phyloP scores from a whole-genome alignment of 2,113 vertebrate genomes.

The Oceanites oceanicus region DNA sequence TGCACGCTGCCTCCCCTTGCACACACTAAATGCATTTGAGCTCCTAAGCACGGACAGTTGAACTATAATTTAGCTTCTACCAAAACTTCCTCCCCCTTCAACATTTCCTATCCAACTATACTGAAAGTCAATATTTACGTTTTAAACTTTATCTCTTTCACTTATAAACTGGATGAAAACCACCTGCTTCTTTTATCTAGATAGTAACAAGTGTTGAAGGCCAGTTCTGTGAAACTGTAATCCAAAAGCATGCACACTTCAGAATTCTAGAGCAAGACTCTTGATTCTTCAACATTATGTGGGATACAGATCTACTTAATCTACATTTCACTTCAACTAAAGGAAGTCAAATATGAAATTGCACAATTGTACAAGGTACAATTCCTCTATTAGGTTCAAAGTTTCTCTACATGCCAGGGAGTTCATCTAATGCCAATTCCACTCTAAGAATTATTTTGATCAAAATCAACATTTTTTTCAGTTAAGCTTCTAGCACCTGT shows the following conservation, averaged over 20 bases:
- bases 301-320: neutral
- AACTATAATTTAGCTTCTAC: neutral
- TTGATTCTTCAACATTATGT: neutral
- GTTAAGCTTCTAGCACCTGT: neutral
- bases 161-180: neutral
- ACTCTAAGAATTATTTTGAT: neutral
- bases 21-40: neutral
- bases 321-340: neutral
- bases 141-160: neutral
- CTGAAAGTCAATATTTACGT: neutral
- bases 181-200: neutral
- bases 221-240: neutral
- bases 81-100: neutral
- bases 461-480: neutral
- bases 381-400: neutral
- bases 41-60: neutral
- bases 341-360: neutral
- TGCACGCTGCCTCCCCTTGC: neutral
- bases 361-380: neutral
- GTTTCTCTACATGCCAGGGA: neutral
- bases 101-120: neutral
- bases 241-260: neutral
- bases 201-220: neutral
- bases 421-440: neutral
- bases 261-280: neutral